Base-by-base conservation (phyloP, 2,113 vertebrate species). In the Martes martes region DNA sequence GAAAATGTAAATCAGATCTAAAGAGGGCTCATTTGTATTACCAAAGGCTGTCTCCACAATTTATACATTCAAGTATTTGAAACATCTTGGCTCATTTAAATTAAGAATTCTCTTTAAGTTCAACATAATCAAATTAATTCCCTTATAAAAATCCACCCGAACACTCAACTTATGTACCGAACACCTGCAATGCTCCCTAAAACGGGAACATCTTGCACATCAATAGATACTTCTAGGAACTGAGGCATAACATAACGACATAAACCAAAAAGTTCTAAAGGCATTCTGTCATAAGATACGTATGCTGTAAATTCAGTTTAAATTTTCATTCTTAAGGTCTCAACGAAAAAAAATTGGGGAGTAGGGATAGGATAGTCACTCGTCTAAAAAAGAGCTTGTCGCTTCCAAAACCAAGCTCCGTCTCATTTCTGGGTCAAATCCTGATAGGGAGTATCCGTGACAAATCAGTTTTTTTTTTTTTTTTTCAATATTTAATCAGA, bases 371-470 rank as follows among this genome's bases (percentile, higher is more conserved):
- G 14, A 61, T 6, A 87, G 39, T 94, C 50, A 85, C 47, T 90
- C 11, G 13, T 78, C 85, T 13, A 93, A 45, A 81, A 55, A 81
- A 65, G 7, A 71, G 7, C 11, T 15, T 39, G 55, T 45, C 1
- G 5, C 45, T 57, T 96, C n/a, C 21, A 76, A 95, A 82, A 79
- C 19, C 45, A 91, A 86, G 47, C 45, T 79, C 61, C 61, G 57
- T 45, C 67, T 69, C 95, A 87, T 73, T 78, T 59, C 47, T 65
- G 78, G 36, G 36, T 61, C 76, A 95, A 73, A 98, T 74, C 73
- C 55, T 47, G 42, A 91, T 15, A 59, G 2, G 23, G 36, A 67
- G 45, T 69, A 45, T 55, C 57, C 4, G 39, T 73, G 36, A 26
- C 14, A n/a, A 89, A 65, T 18, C 63, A 90, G 10, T 26, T 31